Base-by-base conservation (phyloP, 2,888 invertebrate species). In the Endomychus coccineus region DNA sequence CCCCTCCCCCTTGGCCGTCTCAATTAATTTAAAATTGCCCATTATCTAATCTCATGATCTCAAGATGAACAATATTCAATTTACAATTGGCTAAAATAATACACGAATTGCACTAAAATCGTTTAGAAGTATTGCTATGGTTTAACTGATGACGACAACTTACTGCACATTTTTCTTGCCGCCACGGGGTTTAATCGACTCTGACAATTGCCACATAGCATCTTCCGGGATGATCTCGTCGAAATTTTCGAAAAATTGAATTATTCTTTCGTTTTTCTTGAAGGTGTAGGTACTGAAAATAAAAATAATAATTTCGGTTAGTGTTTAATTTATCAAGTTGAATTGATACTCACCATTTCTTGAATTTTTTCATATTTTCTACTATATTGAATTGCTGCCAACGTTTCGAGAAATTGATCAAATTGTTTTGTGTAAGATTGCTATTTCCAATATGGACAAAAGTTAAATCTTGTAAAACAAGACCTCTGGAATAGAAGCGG, bases 301-400 rank as follows among this genome's bases (percentile, higher is more conserved):
- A 46, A 42, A 48, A 36, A 27, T 35, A 31, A 37, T 30, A 33
- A 32, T 19, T 29, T 27, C 27, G 27, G 11, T 35, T 13, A 14
- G 31, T 7, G 32, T 40, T 7, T 16, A 28, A 22, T 3, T 34
- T 34, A 22, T n/a, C 12, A 34, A 14, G 12, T 27, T 28, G 21
- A 23, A 36, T 27, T 30, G 25, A 43, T 52, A 73, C 76, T 70
- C 68, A 95, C 96, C 91, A 89, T 73, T 90, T 90, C 61, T 92
- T 92, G 68, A 98, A 96, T 62, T 92, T 78, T 63, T 94, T 87
- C 89, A 98, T 94, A 62, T 94, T 95, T 66, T 96, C 95, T 59
- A 98, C 85, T 47, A 97, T 95, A 61, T 94, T 88, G 65, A 90
- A 96, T 67, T 97, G 96, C 64, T 97, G 96, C 95, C 96, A 97